phyloP scores from a whole-genome alignment of 35 echinoderm and acorn worm genomes.

The Strongylocentrotus purpuratus region DNA sequence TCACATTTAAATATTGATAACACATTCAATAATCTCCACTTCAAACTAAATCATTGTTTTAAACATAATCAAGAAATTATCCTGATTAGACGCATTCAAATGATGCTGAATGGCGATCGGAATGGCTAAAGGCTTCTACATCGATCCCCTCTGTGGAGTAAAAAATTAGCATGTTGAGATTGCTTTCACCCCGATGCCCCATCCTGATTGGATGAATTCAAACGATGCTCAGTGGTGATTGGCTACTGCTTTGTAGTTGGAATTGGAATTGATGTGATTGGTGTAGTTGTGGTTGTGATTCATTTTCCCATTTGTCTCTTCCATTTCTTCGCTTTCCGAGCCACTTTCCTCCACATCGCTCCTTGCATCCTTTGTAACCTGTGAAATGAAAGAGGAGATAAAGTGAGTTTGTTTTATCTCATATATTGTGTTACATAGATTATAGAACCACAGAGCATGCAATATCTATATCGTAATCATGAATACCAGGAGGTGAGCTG shows the following conservation, averaged over 20 bases:
- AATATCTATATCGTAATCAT: background rate
- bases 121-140: no score
- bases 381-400: background rate
- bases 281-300: conserved; percentile 40
- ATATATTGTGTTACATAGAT: background rate
- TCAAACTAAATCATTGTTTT: no score
- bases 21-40: no score
- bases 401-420: background rate
- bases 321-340: background rate
- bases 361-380: conserved; percentile 5
- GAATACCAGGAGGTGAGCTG: background rate
- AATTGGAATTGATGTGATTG: background rate
- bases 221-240: no score
- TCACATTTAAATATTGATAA: no score
- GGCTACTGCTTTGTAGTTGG: background rate
- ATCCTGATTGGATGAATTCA: no score
- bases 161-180: no score
- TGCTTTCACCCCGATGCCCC: background rate
- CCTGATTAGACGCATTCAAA: background rate
- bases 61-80: no score
- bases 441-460: background rate
- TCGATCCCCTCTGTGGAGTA: background rate
- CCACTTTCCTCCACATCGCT: conserved; percentile 34
- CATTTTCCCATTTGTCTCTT: background rate
- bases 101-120: no score